phyloP scores from a whole-genome alignment of 2,113 vertebrate species.

The Misgurnus anguillicaudatus region DNA sequence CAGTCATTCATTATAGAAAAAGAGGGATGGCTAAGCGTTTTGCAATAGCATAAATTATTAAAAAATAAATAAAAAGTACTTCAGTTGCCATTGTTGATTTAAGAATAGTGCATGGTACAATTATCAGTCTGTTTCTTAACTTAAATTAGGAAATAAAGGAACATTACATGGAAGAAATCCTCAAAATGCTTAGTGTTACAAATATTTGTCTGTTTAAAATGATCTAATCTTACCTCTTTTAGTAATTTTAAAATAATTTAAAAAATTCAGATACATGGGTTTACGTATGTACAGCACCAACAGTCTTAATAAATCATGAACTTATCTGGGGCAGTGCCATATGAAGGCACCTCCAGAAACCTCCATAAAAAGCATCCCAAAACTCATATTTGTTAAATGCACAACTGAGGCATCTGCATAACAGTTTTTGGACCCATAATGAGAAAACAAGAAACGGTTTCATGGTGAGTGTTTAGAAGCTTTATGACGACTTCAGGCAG shows the following conservation, averaged over 20 bases:
- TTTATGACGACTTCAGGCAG: conserved; percentile 33
- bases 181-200: neutral
- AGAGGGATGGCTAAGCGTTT: neutral
- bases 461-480: conserved; percentile 43
- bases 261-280: neutral
- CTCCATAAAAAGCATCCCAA: conserved; percentile 3
- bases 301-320: neutral
- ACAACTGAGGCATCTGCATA: conserved; percentile 18
- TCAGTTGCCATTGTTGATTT: neutral
- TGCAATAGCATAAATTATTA: conserved; percentile 2
- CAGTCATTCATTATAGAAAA: conserved; percentile 15
- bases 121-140: neutral
- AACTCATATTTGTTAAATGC: conserved; percentile 6
- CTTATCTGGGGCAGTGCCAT: neutral
- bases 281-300: neutral
- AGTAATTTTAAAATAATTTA: too few relatives aligned
- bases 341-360: neutral
- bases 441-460: conserved; percentile 19
- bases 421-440: conserved; percentile 12
- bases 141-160: too few relatives aligned
- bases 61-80: neutral
- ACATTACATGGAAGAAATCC: neutral
- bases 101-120: neutral
- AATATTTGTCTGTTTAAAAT: too few relatives aligned
- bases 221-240: too few relatives aligned